Conservation (phyloP, 2,888 invertebrate species). For the Arrhopalites spinosus region DNA sequence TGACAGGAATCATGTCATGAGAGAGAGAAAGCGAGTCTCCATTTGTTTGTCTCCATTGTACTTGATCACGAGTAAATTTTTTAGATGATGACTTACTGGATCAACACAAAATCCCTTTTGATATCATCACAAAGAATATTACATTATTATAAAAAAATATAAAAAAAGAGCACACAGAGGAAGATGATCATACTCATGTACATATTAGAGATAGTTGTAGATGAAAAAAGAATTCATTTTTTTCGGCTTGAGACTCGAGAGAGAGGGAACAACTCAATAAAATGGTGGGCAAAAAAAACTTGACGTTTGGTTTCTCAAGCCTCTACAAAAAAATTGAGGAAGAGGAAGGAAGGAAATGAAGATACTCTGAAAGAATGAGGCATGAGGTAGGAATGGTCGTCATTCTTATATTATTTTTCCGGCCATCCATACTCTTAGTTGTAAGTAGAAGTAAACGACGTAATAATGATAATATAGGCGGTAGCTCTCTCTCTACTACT, state of each 20-base stretch:
- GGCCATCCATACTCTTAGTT: slow-evolving; percentile 4
- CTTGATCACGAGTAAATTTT: not conserved
- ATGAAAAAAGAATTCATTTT: not conserved
- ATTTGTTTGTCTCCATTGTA: too few species aligned
- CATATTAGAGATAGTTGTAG: not conserved
- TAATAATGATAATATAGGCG: not conserved
- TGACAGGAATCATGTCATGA: too few species aligned
- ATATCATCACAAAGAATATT: not conserved
- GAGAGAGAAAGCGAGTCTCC: too few species aligned
- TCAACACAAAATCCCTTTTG: not conserved
- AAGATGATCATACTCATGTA: not conserved
- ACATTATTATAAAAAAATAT: not conserved
- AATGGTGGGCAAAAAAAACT: not conserved
- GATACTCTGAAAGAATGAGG: slow-evolving; percentile 14
- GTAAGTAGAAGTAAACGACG: not conserved
- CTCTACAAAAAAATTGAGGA: not conserved
- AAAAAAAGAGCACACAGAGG: not conserved
- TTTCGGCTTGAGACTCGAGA: not conserved
- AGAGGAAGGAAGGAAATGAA: not conserved
- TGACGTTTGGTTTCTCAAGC: not conserved
- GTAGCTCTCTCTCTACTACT: not conserved
- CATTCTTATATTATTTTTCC: slow-evolving; percentile 23
- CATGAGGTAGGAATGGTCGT: slow-evolving; percentile 7
- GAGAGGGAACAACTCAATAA: not conserved
- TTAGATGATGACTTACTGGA: not conserved